Evolutionary conservation across 2,113 vertebrate species (phyloP), one percentile per base, ranked within the genome.

Genomic region (Malurus cyaneus): DNA sequence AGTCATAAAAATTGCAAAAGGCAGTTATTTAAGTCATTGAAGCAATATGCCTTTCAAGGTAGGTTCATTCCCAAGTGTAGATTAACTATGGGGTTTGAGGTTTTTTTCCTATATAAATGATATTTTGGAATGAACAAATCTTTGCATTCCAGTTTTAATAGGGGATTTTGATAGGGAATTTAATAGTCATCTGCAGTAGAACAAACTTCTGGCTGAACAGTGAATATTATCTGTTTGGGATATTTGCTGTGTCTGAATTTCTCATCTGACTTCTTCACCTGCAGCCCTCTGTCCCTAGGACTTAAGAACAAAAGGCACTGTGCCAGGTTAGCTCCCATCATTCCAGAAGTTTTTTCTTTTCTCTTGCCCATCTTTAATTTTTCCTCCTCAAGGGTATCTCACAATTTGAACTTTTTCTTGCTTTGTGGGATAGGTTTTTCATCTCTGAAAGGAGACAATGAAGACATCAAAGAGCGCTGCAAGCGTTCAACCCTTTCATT

Each of bases 1-100:
- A 69, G 80, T 80, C 20, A 93, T 89, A 92, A 25, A 70, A 86
- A 87, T 64, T 73, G 60, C 32, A 84, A 64, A 70, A 91, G 39
- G 11, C 53, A 91, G 59, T 65, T 87, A n/a, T 79, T 87, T 65
- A 69, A 78, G 53, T 96, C 39, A 96, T 85, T 70, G 66, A 47
- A 46, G 46, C 52, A 53, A 59, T 56, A 70, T 73, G 46, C 19
- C 52, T 94, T 80, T 86, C 66, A 79, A 52, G 54, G 20, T 41
- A 80, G 53, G 21, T 69, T 84, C 72, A 49, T 94, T 97, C 47
- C 69, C 76, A 54, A 85, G 32, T 26, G 46, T 61, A 72, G 66
- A 66, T 50, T 78, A 91, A 77, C 62, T 57, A 2, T n/a, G 4
- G 9, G 2, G 6, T 78, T 73, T 78, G 53, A 21, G 4, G 10